Evolutionary conservation across 2,888 invertebrate genomes (phyloP).

Genomic region (Zelleria hepariella): DNA sequence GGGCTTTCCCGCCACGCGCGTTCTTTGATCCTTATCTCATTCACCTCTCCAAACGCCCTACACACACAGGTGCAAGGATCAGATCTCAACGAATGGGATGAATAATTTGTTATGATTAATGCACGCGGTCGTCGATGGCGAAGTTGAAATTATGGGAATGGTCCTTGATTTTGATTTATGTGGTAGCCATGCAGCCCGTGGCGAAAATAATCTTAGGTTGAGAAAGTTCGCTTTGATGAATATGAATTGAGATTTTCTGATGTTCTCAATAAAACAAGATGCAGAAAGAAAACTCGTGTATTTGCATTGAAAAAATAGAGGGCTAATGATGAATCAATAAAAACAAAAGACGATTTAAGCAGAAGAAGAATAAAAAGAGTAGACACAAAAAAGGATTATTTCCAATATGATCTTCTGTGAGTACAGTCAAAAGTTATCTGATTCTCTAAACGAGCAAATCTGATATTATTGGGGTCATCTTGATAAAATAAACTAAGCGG

Average conservation of each 20-base stretch:
- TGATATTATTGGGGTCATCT: too few relatives aligned
- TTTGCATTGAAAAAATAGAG: too few relatives aligned
- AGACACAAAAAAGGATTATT: too few relatives aligned
- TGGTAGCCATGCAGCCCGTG: constrained; percentile 10
- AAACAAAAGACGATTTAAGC: too few relatives aligned
- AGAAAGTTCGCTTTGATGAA: neutral
- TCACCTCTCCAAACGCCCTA: too few relatives aligned
- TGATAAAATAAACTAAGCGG: too few relatives aligned
- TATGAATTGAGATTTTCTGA: neutral
- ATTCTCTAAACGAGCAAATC: too few relatives aligned
- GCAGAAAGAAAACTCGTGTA: neutral
- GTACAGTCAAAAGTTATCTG: too few relatives aligned
- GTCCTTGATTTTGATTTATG: constrained; percentile 58
- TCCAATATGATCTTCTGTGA: too few relatives aligned
- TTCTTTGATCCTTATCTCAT: neutral
- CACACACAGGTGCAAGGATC: neutral
- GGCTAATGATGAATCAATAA: too few relatives aligned
- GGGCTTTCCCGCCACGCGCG: too few relatives aligned
- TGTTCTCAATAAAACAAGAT: neutral
- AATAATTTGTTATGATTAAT: constrained; percentile 61
- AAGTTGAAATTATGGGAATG: constrained; percentile 27
- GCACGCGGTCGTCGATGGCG: constrained; percentile 33
- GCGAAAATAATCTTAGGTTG: neutral
- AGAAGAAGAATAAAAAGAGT: too few relatives aligned
- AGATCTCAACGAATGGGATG: neutral